Percentiles rank a stretch among this genome's conserved stretches.
Evolutionary conservation across 2,888 invertebrate genomes (phyloP).

Genomic region (Athrips mouffetella): DNA sequence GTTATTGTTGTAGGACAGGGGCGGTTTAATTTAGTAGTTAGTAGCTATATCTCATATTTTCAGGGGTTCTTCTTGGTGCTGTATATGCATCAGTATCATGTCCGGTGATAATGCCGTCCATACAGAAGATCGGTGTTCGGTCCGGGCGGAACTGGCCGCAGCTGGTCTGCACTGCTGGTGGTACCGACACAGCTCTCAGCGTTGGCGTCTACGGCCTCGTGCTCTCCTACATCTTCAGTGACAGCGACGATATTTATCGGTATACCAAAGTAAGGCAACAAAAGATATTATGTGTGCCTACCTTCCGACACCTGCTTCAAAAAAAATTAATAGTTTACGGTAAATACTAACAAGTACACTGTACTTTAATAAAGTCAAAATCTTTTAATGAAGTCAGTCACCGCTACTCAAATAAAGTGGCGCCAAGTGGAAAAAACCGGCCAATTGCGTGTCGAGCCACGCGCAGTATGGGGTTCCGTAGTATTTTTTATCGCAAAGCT

Average conservation of each 20-base stretch:
- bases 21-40: neutral
- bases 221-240: constrained; percentile 51
- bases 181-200: constrained; percentile 62
- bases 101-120: constrained; percentile 58
- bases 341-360: too few relatives aligned
- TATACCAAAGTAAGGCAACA: constrained; percentile 59
- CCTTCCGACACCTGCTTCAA: too few relatives aligned
- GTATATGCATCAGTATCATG: constrained; percentile 65
- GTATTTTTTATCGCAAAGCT: too few relatives aligned
- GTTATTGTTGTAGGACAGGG: neutral
- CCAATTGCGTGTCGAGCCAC: too few relatives aligned
- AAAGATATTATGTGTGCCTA: too few relatives aligned
- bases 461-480: too few relatives aligned
- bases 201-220: constrained; percentile 64
- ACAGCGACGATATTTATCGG: constrained; percentile 46
- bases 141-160: constrained; percentile 57
- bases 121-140: constrained; percentile 38
- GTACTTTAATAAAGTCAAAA: too few relatives aligned
- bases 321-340: too few relatives aligned
- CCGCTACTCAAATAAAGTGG: too few relatives aligned
- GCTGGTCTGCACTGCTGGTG: constrained; percentile 59
- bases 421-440: too few relatives aligned
- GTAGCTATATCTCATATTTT: constrained; percentile 4
- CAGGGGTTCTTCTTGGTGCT: constrained; percentile 59
- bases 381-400: too few relatives aligned